A percentile compares a stretch with the other conserved stretches of the same genome.
Evolutionary conservation across 23 tunicate species (phyloP).

Genomic region (Trididemnum nubilum): DNA sequence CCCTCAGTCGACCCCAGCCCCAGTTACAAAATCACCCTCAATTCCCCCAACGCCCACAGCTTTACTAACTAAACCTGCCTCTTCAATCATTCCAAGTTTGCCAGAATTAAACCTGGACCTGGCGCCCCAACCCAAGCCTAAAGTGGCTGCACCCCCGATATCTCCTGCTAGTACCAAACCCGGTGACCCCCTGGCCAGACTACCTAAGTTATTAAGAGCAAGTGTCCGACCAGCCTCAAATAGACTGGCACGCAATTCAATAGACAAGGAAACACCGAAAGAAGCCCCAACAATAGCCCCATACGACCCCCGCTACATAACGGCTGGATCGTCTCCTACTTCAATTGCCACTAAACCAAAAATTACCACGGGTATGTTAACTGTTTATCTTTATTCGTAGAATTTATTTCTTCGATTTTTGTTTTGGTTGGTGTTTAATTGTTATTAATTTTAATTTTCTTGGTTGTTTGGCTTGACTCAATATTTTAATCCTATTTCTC

Average conservation of each 20-base stretch:
- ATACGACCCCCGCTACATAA: conserved; percentile 80
- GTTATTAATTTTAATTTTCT: too few species aligned
- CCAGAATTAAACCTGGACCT: conserved; percentile 79
- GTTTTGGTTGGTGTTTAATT: not conserved
- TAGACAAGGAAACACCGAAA: conserved; percentile 11
- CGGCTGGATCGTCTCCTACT: conserved; percentile 43
- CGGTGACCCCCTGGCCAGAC: conserved; percentile 21
- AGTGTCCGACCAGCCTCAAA: conserved; percentile 8
- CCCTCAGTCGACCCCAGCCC: conserved; percentile 12
- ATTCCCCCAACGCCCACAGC: conserved; percentile 80
- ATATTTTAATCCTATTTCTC: too few species aligned
- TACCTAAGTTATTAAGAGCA: conserved; percentile 53
- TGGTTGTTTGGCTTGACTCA: too few species aligned
- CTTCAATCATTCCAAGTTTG: conserved; percentile 72
- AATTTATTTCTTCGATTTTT: not conserved
- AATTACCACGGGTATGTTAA: conserved; percentile 33
- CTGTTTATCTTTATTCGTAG: not conserved
- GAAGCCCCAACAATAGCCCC: conserved; percentile 73
- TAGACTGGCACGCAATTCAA: not conserved
- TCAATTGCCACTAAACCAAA: not conserved
- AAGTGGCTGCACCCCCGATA: not conserved
- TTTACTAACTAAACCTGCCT: conserved; percentile 60
- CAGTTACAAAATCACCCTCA: conserved; percentile 14
- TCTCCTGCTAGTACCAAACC: conserved; percentile 17
- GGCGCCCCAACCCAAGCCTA: conserved; percentile 35